These are phyloP conservation scores for Salvator merianae DNA, from an alignment of 2,113 vertebrate genomes.

Conservation along the genomic window DNA sequence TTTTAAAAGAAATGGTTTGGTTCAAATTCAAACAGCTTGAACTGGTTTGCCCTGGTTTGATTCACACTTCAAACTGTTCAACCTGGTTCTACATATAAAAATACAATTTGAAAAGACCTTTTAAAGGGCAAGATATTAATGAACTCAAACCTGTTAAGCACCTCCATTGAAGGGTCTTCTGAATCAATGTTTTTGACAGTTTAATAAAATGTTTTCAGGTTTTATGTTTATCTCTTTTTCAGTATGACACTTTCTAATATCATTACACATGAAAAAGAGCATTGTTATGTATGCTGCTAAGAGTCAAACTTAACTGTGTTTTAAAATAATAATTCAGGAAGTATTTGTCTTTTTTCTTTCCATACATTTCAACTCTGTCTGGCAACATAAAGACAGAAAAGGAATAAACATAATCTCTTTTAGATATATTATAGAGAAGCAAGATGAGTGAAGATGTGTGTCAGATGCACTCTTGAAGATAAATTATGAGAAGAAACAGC, in stretches of 20 bases:
- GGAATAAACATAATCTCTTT: neutral
- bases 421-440: neutral
- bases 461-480: slow-evolving; percentile 26
- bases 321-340: neutral
- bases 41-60: too few relatives aligned
- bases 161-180: neutral
- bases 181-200: neutral
- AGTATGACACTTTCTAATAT: too few relatives aligned
- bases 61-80: neutral
- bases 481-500: neutral
- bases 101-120: too few relatives aligned
- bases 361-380: neutral
- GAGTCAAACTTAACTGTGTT: too few relatives aligned
- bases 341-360: neutral
- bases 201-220: neutral
- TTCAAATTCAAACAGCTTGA: too few relatives aligned
- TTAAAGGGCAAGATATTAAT: too few relatives aligned
- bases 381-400: neutral
- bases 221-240: neutral
- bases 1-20: too few relatives aligned
- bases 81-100: too few relatives aligned
- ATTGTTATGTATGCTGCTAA: neutral
- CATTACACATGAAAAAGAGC: neutral
- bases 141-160: too few relatives aligned
- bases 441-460: slow-evolving; percentile 16